A percentile compares a stretch with the other conserved stretches of the same genome.
Conservation (phyloP, 2,797 vertebrate species). For the Loris lydekkerianus region DNA sequence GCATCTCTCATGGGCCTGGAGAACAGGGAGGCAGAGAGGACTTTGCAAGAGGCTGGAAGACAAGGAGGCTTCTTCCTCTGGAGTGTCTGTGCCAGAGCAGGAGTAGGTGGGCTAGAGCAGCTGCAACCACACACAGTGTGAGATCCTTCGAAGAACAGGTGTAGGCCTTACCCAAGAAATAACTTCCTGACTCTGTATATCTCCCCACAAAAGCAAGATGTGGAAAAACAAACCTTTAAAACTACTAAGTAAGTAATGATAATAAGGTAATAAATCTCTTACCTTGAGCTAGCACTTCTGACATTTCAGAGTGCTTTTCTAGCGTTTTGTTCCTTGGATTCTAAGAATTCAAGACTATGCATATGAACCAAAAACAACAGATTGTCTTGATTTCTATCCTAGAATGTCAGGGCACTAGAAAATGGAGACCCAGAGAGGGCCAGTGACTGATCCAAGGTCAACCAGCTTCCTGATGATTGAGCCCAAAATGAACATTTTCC, state of each 20-base stretch:
- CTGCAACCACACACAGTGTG: accelerated
- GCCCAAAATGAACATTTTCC: background rate
- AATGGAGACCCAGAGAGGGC: background rate
- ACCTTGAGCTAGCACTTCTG: background rate
- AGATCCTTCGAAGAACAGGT: background rate
- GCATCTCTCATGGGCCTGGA: background rate
- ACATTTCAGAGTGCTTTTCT: background rate
- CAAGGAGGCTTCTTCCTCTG: background rate
- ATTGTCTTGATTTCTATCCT: background rate
- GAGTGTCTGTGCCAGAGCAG: background rate
- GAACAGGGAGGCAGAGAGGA: background rate
- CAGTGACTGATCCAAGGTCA: background rate
- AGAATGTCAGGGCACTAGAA: background rate
- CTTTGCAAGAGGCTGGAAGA: background rate
- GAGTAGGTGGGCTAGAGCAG: accelerated
- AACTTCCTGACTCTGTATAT: background rate
- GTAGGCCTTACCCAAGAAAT: background rate
- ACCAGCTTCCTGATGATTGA: background rate
- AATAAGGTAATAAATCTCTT: background rate
- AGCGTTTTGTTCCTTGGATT: background rate
- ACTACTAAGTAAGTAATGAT: background rate
- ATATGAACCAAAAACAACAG: background rate
- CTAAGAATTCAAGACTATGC: background rate
- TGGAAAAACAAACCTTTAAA: background rate
- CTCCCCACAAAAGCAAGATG: background rate